Evolutionary conservation across 2,888 invertebrate genomes (phyloP), one percentile per base, ranked within the genome.

Genomic region (Apodemia zela): DNA sequence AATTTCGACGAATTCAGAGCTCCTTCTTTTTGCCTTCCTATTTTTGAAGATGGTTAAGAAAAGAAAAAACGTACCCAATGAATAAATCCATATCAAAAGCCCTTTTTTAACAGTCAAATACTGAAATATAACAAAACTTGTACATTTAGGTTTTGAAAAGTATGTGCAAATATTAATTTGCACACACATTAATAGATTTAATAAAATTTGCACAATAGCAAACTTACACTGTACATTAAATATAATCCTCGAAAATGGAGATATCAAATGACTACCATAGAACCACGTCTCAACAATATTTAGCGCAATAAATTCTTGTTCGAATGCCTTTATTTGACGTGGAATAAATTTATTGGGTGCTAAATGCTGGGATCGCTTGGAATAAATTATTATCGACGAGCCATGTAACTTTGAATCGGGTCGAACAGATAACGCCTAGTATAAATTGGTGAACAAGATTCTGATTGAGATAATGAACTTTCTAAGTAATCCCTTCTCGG

Each of bases 341-440:
- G 72, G 75, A 77, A 79, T 80, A 80, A 82, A 87, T 88, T 87
- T 86, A 87, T 87, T 74, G 82, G 81, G 81, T 81, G 84, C 78
- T 82, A 84, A 85, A 84, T 79, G 81, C 75, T 73, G 77, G 74
- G 70, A 71, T 70, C 71, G 63, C 65, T 67, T 63, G 66, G 76
- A 79, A 84, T 84, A 84, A 85, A 82, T 86, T 84, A 83, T 79
- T 69, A 70, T 68, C 62, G 68, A 61, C 45, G 47, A 68, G 66
- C 64, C 57, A 69, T 64, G 66, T 65, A 66, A 67, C 69, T 65
- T 21, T 64, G 65, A 68, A 68, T 68, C 63, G 65, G 65, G 67
- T 72, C 63, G 47, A 58, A 58, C 35, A 47, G 62, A 63, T 63
- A 61, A 61, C 61, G 61, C 61, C 51, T 61, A n/a, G 10, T 51